These are phyloP conservation scores for Microplitis deprimator DNA, from an alignment of 2,888 invertebrate species.

Conservation along the genomic window DNA sequence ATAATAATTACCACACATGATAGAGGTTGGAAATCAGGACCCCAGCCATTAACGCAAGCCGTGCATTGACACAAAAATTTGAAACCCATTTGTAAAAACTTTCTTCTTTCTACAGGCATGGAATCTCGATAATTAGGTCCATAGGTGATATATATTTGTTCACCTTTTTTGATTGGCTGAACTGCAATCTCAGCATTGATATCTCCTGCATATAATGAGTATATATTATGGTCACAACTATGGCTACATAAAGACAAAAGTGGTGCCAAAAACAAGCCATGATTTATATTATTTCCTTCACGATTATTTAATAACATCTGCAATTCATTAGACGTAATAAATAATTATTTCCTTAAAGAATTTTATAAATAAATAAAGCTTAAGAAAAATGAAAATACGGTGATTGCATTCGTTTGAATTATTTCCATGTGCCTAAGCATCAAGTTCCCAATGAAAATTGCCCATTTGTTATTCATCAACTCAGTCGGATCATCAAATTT, in stretches of 20 bases:
- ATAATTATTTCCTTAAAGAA: too few relatives aligned
- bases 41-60: too few relatives aligned
- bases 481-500: background rate
- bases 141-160: background rate
- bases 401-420: background rate
- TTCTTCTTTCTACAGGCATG: background rate
- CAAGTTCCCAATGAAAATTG: background rate
- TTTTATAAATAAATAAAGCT: too few relatives aligned
- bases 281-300: background rate
- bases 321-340: background rate
- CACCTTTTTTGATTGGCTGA: conserved; percentile 7
- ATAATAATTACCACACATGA: too few relatives aligned
- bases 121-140: background rate
- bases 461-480: background rate
- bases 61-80: too few relatives aligned
- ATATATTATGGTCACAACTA: too few relatives aligned
- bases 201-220: too few relatives aligned
- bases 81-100: background rate
- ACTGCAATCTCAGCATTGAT: too few relatives aligned
- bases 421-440: background rate
- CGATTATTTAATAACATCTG: background rate
- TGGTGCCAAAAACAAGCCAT: background rate
- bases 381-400: background rate
- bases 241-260: background rate
- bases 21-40: too few relatives aligned